phyloP scores from a whole-genome alignment of 2,888 invertebrate species.

The Kryphioiulus occultus region DNA sequence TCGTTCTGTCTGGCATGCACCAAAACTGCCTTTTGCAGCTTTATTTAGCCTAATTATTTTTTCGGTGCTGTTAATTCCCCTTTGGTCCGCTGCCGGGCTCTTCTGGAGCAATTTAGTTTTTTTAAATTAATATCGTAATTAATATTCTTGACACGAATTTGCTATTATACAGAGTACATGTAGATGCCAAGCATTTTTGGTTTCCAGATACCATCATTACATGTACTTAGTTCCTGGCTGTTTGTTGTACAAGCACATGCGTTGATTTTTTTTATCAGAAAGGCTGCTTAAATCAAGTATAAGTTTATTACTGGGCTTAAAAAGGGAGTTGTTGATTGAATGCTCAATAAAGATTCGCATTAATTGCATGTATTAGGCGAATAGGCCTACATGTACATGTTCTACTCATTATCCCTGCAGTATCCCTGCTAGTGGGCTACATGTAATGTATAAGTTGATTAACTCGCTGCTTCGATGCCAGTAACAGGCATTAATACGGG shows the following conservation, averaged over 20 bases:
- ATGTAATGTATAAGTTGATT: not conserved
- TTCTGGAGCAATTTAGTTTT: not conserved
- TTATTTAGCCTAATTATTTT: not conserved
- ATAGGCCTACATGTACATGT: not conserved
- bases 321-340: no score
- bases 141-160: slow-evolving; percentile 2
- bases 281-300: not conserved
- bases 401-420: not conserved
- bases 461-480: not conserved
- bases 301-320: not conserved
- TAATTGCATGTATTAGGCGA: not conserved
- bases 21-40: not conserved
- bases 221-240: not conserved
- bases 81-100: not conserved
- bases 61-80: not conserved
- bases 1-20: not conserved
- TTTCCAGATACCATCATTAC: not conserved
- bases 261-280: not conserved
- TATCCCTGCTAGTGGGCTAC: not conserved
- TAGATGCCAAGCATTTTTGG: not conserved
- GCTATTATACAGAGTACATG: no score
- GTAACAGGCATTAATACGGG: not conserved
- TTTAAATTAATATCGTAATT: slow-evolving; percentile 11
- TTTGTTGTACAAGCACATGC: not conserved
- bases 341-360: not conserved